Evolutionary conservation across 1,140 invertebrate genomes (phyloP), one percentile per base, ranked within the genome.

Genomic region (Rhopalosiphum maidis): DNA sequence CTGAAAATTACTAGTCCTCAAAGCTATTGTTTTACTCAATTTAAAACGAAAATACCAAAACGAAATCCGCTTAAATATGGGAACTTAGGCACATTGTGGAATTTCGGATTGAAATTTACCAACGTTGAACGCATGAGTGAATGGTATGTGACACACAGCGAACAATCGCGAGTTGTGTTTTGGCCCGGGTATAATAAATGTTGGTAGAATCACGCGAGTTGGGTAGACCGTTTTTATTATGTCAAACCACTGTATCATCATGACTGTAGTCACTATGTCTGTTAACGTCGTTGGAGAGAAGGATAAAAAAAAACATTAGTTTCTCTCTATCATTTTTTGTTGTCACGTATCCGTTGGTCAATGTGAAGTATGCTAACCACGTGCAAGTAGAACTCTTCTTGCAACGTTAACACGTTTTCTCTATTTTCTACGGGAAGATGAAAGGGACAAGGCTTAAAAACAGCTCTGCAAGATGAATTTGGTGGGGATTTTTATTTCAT

Each of bases 331-430:
- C 35, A 93, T 93, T 92, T 91, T 91, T 91, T 91, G 77, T 35
- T 41, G 82, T 93, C 82, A 93, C 91, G 91, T 93, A 93, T 86
- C 82, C 25, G 48, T 93, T 85, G 48, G 48, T 85, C 91, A 85
- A 90, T 43, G 89, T 86, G 43, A 92, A 86, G 82, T 54, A 93
- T 93, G 91, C 91, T 85, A 93, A 83, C 91, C 91, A 93, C 91
- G 91, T 93, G 68, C 90, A 37, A 93, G 91, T 93, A 54, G 54
- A 55, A 91, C 82, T 93, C 82, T 48, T 83, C 82, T 41, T 60
- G 77, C 90, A 86, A 85, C 82, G 91, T 85, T 93, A 93, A 93
- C 91, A 93, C 91, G 91, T 93, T 93, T 91, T 93, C 91, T 93
- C 91, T 83, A 85, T 83, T 93, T 93, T 93, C 35, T 55, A 55